phyloP scores from a whole-genome alignment of 1,140 invertebrate species.

The Vanessa atalanta region DNA sequence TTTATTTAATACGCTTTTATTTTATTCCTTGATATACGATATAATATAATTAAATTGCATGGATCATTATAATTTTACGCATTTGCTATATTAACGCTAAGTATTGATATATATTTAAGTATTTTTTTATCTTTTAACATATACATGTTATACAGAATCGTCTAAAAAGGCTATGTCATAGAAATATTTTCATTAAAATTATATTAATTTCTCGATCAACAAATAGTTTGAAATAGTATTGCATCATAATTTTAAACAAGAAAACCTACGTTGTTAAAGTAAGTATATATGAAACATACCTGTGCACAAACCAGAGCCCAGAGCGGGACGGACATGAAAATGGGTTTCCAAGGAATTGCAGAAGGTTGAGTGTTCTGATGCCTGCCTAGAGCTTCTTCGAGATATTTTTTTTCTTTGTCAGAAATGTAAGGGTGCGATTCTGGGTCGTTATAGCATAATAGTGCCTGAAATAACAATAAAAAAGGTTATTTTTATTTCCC shows the following conservation, averaged over 20 bases:
- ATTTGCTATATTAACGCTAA: neutral
- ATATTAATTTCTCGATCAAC: too few species aligned
- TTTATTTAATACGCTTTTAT: too few species aligned
- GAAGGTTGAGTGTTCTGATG: slow-evolving; percentile 81
- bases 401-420: slow-evolving; percentile 84
- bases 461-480: slow-evolving; percentile 73
- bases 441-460: slow-evolving; percentile 84
- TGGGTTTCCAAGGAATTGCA: slow-evolving; percentile 82
- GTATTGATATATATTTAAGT: neutral
- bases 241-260: neutral
- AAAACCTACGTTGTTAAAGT: neutral
- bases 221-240: too few species aligned
- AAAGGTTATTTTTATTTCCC: neutral
- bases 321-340: slow-evolving; percentile 84
- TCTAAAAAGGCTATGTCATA: too few species aligned
- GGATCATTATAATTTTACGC: too few species aligned
- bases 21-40: too few species aligned
- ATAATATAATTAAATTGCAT: too few species aligned
- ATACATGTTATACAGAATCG: too few species aligned
- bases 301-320: slow-evolving; percentile 85
- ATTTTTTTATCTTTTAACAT: neutral
- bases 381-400: slow-evolving; percentile 82
- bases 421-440: slow-evolving; percentile 86
- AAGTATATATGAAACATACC: slow-evolving; percentile 44
- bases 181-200: too few species aligned